A percentile compares a stretch with the other conserved stretches of the same genome.
Conservation (phyloP, 2,797 vertebrate genomes). For the Lycodopsis pacificus region DNA sequence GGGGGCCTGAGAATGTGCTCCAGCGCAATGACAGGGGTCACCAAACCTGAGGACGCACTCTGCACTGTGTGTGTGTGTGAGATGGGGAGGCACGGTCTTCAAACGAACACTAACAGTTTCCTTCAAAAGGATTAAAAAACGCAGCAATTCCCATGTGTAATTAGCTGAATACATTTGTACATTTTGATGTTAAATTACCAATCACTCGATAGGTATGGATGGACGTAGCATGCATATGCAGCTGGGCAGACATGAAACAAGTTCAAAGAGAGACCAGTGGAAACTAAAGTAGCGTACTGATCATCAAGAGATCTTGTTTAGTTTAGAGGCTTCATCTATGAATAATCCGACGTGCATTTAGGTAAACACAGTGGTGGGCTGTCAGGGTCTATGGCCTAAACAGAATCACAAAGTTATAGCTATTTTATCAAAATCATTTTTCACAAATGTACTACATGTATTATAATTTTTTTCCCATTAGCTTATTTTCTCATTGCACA, state of each 20-base stretch:
- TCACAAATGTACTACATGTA: too few relatives aligned
- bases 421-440: too few relatives aligned
- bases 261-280: constrained; percentile 62
- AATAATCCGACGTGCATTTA: constrained; percentile 36
- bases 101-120: constrained; percentile 62
- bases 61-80: constrained; percentile 14
- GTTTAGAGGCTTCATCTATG: constrained; percentile 34
- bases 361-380: neutral
- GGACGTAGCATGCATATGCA: constrained; percentile 63
- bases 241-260: constrained; percentile 56
- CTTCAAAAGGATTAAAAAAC: constrained; percentile 71
- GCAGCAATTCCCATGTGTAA: constrained; percentile 51
- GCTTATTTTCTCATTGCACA: too few relatives aligned
- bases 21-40: constrained; percentile 67
- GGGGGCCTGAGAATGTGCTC: constrained; percentile 76
- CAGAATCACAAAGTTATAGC: too few relatives aligned
- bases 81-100: constrained; percentile 52
- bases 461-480: too few relatives aligned
- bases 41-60: constrained; percentile 60
- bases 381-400: too few relatives aligned
- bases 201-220: constrained; percentile 47
- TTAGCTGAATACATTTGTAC: constrained; percentile 70
- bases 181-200: constrained; percentile 72
- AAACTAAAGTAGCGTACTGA: constrained; percentile 39
- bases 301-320: constrained; percentile 50